Base-by-base conservation (phyloP, 2,888 invertebrate species). In the Orchesella flavescens region DNA sequence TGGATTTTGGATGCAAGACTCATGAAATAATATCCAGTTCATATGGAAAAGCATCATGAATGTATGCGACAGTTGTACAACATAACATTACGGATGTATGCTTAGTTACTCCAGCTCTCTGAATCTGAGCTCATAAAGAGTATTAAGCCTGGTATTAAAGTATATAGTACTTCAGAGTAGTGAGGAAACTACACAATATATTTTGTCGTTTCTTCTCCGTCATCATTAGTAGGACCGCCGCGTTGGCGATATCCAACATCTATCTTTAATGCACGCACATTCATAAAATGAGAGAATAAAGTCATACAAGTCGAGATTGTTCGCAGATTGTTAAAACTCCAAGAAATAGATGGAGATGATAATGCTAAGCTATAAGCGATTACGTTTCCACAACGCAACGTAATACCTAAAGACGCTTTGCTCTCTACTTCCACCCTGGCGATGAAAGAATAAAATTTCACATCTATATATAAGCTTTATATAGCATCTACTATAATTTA, bases 271-370 rank as follows among this genome's bases (percentile, higher is more conserved):
- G n/a, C 49, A 49, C 15, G n/a, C 49, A 49, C 15, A 49, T 49
- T 7, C 49, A 49, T 49, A 49, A 49, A 10, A 73, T 21, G 34
- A 23, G 21, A 15, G 19, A 9, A 3, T 34, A 17, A 49, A 53
- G 24, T 63, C 13, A 5, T 55, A 9, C 3, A 68, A 19, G 15
- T 0, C n/a, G 21, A 78, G 78, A 78, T 78, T 63, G 72, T 72
- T 72, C 53, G 72, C 66, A 73, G 73, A 73, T 80, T 80, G 65
- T 63, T 43, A 13, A 57, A 80, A 59, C 66, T 73, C 80, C 73
- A 73, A 80, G 34, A 65, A 72, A 15, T 43, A 79, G 65, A 79
- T 61, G 61, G 15, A 78, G 69, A 78, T 61, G 69, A 78, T 72
- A 72, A 19, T 9, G 34, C 69, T 21, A 10, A 13, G 23, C n/a